Evolutionary conservation across 2,797 vertebrate species (phyloP).

Genomic region (Limnodromus scolopaceus): DNA sequence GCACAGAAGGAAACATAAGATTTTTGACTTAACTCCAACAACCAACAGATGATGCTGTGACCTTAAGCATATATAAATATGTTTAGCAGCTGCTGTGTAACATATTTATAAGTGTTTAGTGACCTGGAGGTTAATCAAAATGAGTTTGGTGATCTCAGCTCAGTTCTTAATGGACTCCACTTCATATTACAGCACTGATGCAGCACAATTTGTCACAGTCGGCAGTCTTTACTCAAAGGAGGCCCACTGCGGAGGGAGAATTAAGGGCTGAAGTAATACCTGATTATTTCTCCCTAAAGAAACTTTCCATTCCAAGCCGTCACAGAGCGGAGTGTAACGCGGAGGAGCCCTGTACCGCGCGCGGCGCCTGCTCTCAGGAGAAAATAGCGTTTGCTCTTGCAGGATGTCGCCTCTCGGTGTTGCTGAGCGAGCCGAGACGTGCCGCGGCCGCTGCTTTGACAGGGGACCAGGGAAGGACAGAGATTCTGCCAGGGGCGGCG

Average conservation of each 20-base stretch:
- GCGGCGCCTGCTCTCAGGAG: neutral
- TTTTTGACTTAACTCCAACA: constrained; percentile 50
- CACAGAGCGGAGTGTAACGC: neutral
- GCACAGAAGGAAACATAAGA: constrained; percentile 62
- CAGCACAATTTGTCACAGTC: constrained; percentile 74
- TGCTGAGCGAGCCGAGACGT: neutral
- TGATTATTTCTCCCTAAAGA: constrained; percentile 42
- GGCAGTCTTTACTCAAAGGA: constrained; percentile 37
- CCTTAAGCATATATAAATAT: constrained; percentile 62
- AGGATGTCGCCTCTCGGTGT: neutral
- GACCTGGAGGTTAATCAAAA: constrained; percentile 67
- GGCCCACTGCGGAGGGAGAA: constrained; percentile 32
- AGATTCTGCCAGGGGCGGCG: neutral
- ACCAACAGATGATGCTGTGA: constrained; percentile 55
- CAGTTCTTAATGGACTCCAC: constrained; percentile 55
- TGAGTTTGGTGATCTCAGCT: constrained; percentile 54
- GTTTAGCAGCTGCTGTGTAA: constrained; percentile 54
- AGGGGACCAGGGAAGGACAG: neutral
- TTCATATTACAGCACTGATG: constrained; percentile 40
- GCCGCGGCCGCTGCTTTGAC: neutral
- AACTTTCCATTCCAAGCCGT: constrained; percentile 34
- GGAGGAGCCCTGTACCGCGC: neutral
- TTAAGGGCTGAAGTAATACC: constrained; percentile 55
- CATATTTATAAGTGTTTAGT: constrained; percentile 61
- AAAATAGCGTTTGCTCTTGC: neutral